These are phyloP conservation scores for Apis mellifera DNA, from an alignment of 1,140 invertebrate genomes.

Conservation along the genomic window DNA sequence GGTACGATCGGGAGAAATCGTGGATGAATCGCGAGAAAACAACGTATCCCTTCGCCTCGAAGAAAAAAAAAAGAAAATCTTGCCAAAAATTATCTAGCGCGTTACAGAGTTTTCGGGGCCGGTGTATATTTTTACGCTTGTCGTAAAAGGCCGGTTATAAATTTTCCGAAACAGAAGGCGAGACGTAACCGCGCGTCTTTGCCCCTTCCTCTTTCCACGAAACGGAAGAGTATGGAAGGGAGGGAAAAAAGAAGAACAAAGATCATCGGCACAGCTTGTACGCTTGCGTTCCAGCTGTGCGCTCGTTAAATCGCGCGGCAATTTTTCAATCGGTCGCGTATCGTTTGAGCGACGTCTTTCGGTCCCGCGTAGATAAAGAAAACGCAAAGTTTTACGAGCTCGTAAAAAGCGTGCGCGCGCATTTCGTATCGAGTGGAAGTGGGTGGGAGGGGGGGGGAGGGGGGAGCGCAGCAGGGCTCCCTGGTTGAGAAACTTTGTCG, in stretches of 20 bases:
- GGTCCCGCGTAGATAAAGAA: conserved; percentile 69
- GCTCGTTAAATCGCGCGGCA: conserved; percentile 57
- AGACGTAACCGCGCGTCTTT: conserved; percentile 15
- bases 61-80: too few species aligned
- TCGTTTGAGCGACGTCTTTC: conserved; percentile 42
- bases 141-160: conserved; percentile 49
- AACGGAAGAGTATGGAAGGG: background rate
- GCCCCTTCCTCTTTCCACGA: background rate
- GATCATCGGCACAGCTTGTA: conserved; percentile 23
- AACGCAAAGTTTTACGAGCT: conserved; percentile 69
- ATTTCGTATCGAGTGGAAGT: background rate
- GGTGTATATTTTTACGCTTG: conserved; percentile 30
- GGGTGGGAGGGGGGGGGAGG: too few species aligned
- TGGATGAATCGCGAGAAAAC: background rate
- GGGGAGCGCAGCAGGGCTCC: background rate
- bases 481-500: background rate
- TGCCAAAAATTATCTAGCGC: conserved; percentile 8
- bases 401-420: conserved; percentile 60
- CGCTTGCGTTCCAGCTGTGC: conserved; percentile 24
- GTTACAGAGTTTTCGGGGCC: background rate
- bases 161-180: conserved; percentile 44
- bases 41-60: background rate
- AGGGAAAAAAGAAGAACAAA: background rate
- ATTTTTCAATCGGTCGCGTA: conserved; percentile 61
- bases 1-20: conserved; percentile 8